Base-by-base conservation (phyloP, 2,113 vertebrate species). In the Tychaedon coryphoeus region DNA sequence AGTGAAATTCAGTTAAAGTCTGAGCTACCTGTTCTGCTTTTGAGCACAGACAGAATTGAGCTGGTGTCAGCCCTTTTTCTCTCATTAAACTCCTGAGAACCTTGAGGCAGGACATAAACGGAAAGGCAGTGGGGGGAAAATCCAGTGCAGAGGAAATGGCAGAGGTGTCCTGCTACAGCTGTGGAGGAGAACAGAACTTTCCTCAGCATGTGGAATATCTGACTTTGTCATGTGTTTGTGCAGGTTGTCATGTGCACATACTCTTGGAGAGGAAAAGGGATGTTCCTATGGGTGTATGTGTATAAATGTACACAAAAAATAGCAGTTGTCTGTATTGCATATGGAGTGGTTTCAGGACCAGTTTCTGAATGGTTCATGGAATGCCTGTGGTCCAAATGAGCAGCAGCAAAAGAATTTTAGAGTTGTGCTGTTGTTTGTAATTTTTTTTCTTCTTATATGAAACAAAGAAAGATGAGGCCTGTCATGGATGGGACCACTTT, bases 11-110 rank as follows among this genome's bases (percentile, higher is more conserved):
- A 48, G 76, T 86, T 90, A 64, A 60, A 58, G 19, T 57, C 57
- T 66, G 36, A 61, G 42, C 72, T 95, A 69, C 74, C 71, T 65
- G 6, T 42, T 14, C 40, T 71, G 67, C 47, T 88, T 75, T 74
- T 48, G 48, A 51, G 65, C 43, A 12, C 69, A 2, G 22, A 42
- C 28, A 86, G 82, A 61, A 70, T 57, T 78, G 57, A 80, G n/a
- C 87, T 93, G 74, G 31, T 66, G 47, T 88, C 92, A 91, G 87
- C 77, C 57, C 57, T 82, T 91, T 86, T 91, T 62, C 51, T 88
- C 57, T 80, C 65, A 6, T 43, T 65, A 8, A 91, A 48, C 66
- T 60, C 19, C 75, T 80, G 75, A 80, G 89, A 70, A 62, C 29
- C 36, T 23, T 23, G 42, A 76, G 65, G 65, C 60, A 7, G 33